Percentiles rank a stretch among this genome's conserved stretches.
Conservation (phyloP, 2,797 vertebrate species). For the Xenops minutus region DNA sequence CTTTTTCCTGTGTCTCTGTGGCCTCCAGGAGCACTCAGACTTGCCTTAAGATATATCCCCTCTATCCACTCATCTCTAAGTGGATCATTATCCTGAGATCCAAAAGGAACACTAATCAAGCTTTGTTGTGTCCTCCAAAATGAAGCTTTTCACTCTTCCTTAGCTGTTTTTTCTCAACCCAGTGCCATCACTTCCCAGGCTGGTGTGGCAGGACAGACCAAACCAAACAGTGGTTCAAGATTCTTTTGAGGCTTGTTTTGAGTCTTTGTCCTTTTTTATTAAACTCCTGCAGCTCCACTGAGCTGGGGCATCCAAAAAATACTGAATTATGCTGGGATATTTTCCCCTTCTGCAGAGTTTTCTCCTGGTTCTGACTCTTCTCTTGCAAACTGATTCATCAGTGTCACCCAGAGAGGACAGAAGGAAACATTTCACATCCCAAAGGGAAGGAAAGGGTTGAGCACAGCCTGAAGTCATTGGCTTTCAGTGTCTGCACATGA, state of each 20-base stretch:
- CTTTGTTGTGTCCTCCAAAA: background rate
- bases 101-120: background rate
- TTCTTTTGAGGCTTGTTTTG: background rate
- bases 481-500: background rate
- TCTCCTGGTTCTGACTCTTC: background rate
- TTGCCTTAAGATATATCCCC: background rate
- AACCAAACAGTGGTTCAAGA: background rate
- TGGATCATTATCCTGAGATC: background rate
- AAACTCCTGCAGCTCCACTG: background rate
- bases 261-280: background rate
- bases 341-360: background rate
- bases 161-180: background rate
- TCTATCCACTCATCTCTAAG: background rate
- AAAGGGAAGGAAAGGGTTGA: background rate
- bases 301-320: background rate
- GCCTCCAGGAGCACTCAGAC: background rate
- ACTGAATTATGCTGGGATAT: background rate
- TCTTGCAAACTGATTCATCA: background rate
- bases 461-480: rapidly evolving
- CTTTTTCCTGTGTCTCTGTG: background rate
- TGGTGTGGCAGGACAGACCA: background rate
- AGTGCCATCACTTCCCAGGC: background rate
- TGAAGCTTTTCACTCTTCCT: background rate
- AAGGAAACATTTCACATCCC: background rate
- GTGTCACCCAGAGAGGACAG: background rate